Percentiles rank a stretch among this genome's conserved stretches.
These are phyloP conservation scores for Corythornis leucogaster DNA, from an alignment of 2,797 vertebrate species.

Conservation along the genomic window DNA sequence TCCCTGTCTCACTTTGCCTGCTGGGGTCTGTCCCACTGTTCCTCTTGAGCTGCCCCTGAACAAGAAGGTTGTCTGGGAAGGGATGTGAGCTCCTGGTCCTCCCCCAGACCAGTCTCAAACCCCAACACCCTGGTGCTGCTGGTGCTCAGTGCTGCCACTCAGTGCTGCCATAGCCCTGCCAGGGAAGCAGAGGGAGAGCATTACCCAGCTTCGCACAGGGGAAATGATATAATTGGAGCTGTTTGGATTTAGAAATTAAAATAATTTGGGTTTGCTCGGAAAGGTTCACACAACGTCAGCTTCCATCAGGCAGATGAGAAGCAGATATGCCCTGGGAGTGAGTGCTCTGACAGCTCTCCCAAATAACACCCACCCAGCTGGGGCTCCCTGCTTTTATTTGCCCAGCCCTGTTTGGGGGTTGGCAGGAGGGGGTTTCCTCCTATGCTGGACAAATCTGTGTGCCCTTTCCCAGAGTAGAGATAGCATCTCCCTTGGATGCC, in stretches of 20 bases:
- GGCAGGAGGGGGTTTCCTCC: neutral
- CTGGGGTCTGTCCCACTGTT: neutral
- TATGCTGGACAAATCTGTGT: neutral
- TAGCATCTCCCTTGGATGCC: neutral
- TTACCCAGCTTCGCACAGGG: slow-evolving; percentile 39
- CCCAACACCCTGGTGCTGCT: neutral
- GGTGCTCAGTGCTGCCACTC: neutral
- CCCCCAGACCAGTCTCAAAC: neutral
- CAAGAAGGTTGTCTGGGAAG: neutral
- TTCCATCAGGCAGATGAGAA: slow-evolving; percentile 65
- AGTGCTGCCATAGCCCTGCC: neutral
- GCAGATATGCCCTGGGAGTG: slow-evolving; percentile 54
- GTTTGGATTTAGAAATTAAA: slow-evolving; percentile 77
- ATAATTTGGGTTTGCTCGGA: slow-evolving; percentile 70
- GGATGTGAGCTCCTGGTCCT: neutral
- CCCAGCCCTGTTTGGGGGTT: neutral
- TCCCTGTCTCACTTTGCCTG: neutral
- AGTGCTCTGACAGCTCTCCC: slow-evolving; percentile 60
- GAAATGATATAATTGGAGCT: slow-evolving; percentile 74
- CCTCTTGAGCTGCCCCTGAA: neutral
- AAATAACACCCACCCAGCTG: neutral
- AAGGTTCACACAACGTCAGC: slow-evolving; percentile 72
- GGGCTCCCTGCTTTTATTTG: neutral
- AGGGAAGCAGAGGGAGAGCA: slow-evolving; percentile 41
- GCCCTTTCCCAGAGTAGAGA: neutral